phyloP scores from a whole-genome alignment of 2,888 invertebrate species.

The Bombylius major region DNA sequence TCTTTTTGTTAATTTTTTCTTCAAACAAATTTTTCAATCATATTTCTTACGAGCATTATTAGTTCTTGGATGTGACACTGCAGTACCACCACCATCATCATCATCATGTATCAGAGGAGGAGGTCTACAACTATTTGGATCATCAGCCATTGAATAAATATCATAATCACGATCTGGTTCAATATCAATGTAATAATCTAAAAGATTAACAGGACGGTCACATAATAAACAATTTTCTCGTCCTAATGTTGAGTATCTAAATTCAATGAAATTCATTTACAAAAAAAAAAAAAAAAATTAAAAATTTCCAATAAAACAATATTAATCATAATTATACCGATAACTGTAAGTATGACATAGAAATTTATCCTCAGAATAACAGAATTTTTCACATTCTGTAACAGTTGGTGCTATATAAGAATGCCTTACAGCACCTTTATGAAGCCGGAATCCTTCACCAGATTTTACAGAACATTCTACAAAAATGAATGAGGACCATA shows the following conservation, averaged over 20 bases:
- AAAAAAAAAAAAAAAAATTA: background rate
- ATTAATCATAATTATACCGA: slow-evolving; percentile 35
- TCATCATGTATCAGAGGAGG: slow-evolving; percentile 13
- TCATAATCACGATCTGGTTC: slow-evolving; percentile 64
- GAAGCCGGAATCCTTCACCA: slow-evolving; percentile 60
- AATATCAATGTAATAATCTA: slow-evolving; percentile 61
- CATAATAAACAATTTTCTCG: slow-evolving; percentile 66
- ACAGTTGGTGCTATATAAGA: slow-evolving; percentile 52
- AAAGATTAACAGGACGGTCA: slow-evolving; percentile 51
- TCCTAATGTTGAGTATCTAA: slow-evolving; percentile 33
- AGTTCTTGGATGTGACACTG: slow-evolving; percentile 35
- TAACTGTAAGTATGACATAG: slow-evolving; percentile 65
- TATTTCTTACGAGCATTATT: slow-evolving; percentile 21
- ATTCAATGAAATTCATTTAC: background rate
- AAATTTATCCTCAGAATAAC: slow-evolving; percentile 57
- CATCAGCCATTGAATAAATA: slow-evolving; percentile 60
- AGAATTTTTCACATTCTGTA: slow-evolving; percentile 64
- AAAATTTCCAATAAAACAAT: background rate
- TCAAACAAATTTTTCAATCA: too few species aligned
- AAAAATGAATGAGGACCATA: slow-evolving; percentile 10
- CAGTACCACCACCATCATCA: slow-evolving; percentile 20
- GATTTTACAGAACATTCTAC: slow-evolving; percentile 63
- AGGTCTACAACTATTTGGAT: slow-evolving; percentile 39
- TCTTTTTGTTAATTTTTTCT: too few species aligned
- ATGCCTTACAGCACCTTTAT: slow-evolving; percentile 52